These are phyloP conservation scores for Oncorhynchus gorbuscha DNA, from an alignment of 2,113 vertebrate genomes.

Conservation along the genomic window DNA sequence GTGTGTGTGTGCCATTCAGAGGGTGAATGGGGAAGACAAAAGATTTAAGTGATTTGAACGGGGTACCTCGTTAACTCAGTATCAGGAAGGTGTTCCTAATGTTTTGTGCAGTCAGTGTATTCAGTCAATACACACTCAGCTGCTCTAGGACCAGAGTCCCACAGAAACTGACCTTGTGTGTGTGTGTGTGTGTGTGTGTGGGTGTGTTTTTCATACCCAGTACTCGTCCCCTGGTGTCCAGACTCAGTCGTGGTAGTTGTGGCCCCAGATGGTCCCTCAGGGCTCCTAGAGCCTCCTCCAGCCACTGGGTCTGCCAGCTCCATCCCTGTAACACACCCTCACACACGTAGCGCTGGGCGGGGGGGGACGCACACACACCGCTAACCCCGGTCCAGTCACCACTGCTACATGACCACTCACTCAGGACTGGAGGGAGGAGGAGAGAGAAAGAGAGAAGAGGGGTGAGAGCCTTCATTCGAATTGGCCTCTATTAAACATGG, in stretches of 20 bases:
- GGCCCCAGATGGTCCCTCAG: constrained; percentile 65
- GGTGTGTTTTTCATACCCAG: constrained; percentile 67
- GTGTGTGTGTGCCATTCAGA: too few relatives aligned
- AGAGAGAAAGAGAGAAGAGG: not conserved
- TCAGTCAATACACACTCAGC: not conserved
- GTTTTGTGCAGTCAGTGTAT: too few relatives aligned
- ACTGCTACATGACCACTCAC: constrained; percentile 75
- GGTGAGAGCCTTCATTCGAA: not conserved
- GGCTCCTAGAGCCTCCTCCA: constrained; percentile 74
- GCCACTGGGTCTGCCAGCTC: constrained; percentile 71
- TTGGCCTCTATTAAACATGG: too few relatives aligned
- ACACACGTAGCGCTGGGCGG: constrained; percentile 68
- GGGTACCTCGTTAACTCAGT: too few relatives aligned
- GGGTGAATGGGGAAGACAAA: too few relatives aligned
- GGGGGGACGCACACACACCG: constrained; percentile 48
- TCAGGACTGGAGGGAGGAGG: constrained; percentile 70
- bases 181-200: not conserved
- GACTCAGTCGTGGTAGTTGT: constrained; percentile 62
- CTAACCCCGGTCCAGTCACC: not conserved
- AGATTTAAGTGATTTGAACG: too few relatives aligned
- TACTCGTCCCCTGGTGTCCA: constrained; percentile 67
- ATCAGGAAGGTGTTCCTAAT: too few relatives aligned
- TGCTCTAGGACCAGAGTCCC: not conserved
- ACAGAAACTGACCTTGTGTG: not conserved
- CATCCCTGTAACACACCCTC: constrained; percentile 73